phyloP scores from a whole-genome alignment of 2,888 invertebrate genomes.

The Ptycholaimellus sp. region DNA sequence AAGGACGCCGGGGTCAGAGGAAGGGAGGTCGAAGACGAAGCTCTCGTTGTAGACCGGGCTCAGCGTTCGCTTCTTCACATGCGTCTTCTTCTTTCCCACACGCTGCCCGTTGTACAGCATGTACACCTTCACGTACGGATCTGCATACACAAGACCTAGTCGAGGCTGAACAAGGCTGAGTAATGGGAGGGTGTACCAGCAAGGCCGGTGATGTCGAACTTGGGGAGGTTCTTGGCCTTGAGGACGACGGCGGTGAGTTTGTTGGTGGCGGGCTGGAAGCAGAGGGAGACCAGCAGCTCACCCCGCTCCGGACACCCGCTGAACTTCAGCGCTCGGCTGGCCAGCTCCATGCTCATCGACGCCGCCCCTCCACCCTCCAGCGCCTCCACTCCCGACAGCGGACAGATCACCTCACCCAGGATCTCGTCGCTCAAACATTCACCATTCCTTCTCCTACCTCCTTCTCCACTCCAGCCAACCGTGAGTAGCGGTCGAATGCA shows the following conservation, averaged over 20 bases:
- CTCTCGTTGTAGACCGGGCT: slow-evolving; percentile 98
- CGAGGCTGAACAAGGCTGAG: neutral
- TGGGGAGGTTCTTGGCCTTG: slow-evolving; percentile 84
- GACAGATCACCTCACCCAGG: slow-evolving; percentile 77
- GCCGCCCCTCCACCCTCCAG: slow-evolving; percentile 30
- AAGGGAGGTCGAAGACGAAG: slow-evolving; percentile 83
- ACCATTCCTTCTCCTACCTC: too few relatives aligned
- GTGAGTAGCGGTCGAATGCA: slow-evolving; percentile 85
- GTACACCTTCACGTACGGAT: slow-evolving; percentile 93
- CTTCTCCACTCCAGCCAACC: too few relatives aligned
- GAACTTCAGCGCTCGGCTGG: slow-evolving; percentile 1
- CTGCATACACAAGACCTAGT: slow-evolving; percentile 28
- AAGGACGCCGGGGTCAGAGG: slow-evolving; percentile 23
- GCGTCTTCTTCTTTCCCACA: slow-evolving; percentile 94
- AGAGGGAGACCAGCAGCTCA: slow-evolving; percentile 75
- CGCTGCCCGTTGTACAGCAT: slow-evolving; percentile 85
- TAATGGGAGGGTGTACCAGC: slow-evolving; percentile 8
- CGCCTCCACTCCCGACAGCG: slow-evolving; percentile 36
- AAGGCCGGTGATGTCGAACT: slow-evolving; percentile 48
- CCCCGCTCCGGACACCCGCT: slow-evolving; percentile 38
- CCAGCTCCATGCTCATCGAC: slow-evolving; percentile 7
- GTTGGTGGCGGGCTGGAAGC: slow-evolving; percentile 90
- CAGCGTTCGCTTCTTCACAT: slow-evolving; percentile 85
- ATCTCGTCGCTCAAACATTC: too few relatives aligned
- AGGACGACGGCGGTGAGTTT: slow-evolving; percentile 81